A percentile compares a stretch with the other conserved stretches of the same genome.
Conservation (phyloP, 2,113 vertebrate genomes). For the Mugil cephalus region DNA sequence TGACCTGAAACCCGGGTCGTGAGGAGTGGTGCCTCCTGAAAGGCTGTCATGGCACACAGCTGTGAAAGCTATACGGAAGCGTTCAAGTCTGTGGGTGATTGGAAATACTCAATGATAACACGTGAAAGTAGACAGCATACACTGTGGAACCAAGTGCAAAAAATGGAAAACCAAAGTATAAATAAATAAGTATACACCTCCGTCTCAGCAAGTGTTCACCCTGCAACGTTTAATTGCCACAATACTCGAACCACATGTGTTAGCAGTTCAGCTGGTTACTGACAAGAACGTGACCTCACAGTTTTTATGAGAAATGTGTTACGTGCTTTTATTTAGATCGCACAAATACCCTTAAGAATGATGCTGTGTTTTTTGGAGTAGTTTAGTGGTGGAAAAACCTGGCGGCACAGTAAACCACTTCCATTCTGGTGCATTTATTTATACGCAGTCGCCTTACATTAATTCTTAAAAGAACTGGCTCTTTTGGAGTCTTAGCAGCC, state of each 20-base stretch:
- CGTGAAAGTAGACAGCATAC: background rate
- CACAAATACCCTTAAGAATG: no score
- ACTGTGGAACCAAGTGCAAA: background rate
- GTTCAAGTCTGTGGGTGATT: background rate
- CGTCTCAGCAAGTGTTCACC: background rate
- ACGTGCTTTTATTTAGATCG: background rate
- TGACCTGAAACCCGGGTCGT: conserved; percentile 19
- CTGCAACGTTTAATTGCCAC: background rate
- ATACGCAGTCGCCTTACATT: background rate
- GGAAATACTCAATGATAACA: background rate
- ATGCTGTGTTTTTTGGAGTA: background rate
- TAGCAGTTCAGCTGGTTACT: background rate
- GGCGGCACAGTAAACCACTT: no score
- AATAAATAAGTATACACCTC: background rate
- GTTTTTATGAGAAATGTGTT: background rate
- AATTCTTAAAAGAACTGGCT: background rate
- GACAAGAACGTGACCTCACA: background rate
- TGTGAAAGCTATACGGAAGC: background rate
- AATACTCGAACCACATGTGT: no score
- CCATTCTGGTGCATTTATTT: background rate
- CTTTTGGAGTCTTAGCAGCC: conserved; percentile 10
- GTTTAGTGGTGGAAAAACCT: background rate
- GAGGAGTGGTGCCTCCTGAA: conserved; percentile 30
- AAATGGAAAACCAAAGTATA: background rate
- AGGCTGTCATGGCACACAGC: conserved; percentile 19